These are phyloP conservation scores for Siderastrea siderea DNA, from an alignment of 92 coral and sea anemone species.

Conservation along the genomic window DNA sequence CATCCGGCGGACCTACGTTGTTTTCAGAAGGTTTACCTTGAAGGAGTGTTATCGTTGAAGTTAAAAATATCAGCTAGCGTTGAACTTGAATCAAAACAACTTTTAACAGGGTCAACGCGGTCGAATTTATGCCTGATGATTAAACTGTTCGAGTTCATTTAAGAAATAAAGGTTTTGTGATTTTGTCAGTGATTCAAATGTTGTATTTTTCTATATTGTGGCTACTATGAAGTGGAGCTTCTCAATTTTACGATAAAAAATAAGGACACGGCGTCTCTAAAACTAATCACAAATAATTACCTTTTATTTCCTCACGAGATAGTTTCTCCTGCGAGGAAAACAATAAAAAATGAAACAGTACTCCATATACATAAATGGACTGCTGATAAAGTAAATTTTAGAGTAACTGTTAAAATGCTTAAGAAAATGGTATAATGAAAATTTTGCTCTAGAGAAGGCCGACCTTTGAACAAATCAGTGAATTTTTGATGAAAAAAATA, in stretches of 20 bases:
- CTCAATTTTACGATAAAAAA: background rate
- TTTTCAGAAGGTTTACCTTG: too few species aligned
- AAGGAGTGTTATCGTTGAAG: too few species aligned
- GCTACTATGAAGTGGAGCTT: background rate
- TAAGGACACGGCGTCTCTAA: background rate
- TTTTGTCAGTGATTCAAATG: background rate
- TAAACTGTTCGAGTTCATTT: too few species aligned
- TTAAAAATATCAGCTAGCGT: too few species aligned
- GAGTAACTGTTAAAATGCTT: too few species aligned
- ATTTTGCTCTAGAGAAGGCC: too few species aligned
- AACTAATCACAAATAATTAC: background rate
- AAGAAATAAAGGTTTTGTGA: background rate
- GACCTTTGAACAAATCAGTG: background rate
- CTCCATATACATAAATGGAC: background rate
- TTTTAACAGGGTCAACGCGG: too few species aligned
- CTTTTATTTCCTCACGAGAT: constrained; percentile 29
- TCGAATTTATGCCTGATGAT: too few species aligned
- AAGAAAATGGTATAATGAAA: too few species aligned
- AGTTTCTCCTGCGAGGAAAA: constrained; percentile 33
- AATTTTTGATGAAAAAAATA: background rate
- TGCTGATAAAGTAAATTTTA: too few species aligned
- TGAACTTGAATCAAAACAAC: too few species aligned
- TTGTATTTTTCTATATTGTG: background rate
- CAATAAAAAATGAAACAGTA: background rate
- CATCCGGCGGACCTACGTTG: too few species aligned